Evolutionary conservation across 2,888 invertebrate genomes (phyloP).

Genomic region (Heliconius hortense): DNA sequence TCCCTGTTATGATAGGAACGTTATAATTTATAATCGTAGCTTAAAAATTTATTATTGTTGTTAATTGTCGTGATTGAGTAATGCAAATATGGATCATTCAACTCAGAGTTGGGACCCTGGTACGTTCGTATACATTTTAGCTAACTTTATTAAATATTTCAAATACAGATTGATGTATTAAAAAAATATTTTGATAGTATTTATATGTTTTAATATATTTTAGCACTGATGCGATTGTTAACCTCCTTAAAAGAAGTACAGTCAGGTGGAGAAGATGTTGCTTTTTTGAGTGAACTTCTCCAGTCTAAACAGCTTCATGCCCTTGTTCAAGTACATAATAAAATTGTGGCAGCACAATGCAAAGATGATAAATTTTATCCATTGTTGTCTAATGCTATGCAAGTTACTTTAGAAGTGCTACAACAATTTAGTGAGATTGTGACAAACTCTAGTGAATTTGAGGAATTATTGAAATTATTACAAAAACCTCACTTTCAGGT

Average conservation of each 20-base stretch:
- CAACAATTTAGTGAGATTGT: slow-evolving; percentile 86
- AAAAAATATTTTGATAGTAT: background rate
- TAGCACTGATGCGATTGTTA: slow-evolving; percentile 90
- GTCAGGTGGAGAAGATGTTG: slow-evolving; percentile 91
- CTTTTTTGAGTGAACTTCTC: slow-evolving; percentile 90
- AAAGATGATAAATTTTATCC: slow-evolving; percentile 93
- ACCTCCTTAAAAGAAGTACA: slow-evolving; percentile 91
- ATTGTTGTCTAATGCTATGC: slow-evolving; percentile 91
- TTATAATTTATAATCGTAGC: background rate
- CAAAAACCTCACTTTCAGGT: slow-evolving; percentile 95
- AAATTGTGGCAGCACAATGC: slow-evolving; percentile 90
- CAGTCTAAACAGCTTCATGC: slow-evolving; percentile 95
- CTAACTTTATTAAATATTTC: background rate
- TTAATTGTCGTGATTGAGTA: slow-evolving; percentile 20
- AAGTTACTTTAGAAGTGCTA: slow-evolving; percentile 90
- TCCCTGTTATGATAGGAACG: slow-evolving; percentile 12
- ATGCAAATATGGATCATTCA: slow-evolving; percentile 44
- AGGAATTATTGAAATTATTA: slow-evolving; percentile 89
- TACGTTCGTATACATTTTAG: slow-evolving; percentile 46
- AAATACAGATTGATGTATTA: background rate
- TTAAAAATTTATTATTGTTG: slow-evolving; percentile 2
- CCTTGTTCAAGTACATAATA: slow-evolving; percentile 94
- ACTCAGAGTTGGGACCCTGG: slow-evolving; percentile 75
- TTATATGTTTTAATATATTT: slow-evolving; percentile 47
- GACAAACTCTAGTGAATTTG: slow-evolving; percentile 87